Evolutionary conservation across 2,113 vertebrate genomes (phyloP).

Genomic region (Malurus elegans): DNA sequence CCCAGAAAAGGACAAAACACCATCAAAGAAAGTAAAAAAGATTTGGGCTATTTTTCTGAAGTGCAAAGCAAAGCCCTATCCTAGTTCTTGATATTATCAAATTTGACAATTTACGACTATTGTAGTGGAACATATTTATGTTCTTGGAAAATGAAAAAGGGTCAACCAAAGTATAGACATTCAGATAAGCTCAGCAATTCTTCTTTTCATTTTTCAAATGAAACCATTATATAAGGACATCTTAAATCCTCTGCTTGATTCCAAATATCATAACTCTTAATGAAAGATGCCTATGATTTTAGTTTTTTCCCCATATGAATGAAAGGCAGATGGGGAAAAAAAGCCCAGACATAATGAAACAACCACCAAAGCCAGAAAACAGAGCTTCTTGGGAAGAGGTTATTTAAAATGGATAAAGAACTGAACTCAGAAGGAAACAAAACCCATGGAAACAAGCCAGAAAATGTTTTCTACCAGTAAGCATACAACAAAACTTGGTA

Average conservation of each 20-base stretch:
- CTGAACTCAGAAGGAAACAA: neutral
- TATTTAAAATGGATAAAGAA: neutral
- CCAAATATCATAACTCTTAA: neutral
- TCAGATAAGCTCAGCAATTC: neutral
- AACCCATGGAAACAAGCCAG: neutral
- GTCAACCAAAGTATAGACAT: neutral
- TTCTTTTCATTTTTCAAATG: neutral
- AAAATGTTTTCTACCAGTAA: neutral
- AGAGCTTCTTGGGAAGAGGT: neutral
- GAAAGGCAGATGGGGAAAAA: neutral
- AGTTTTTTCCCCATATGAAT: neutral
- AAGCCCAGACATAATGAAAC: neutral
- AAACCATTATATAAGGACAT: neutral
- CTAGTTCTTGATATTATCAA: neutral
- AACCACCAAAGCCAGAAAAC: neutral
- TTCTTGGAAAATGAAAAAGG: neutral
- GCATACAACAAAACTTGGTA: neutral
- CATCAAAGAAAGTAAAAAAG: neutral
- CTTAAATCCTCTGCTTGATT: neutral
- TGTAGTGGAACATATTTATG: neutral
- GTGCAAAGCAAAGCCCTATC: neutral
- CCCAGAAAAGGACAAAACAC: neutral
- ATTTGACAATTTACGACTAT: neutral
- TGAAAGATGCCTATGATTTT: neutral
- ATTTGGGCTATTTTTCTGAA: neutral